A percentile compares a stretch with the other conserved stretches of the same genome.
Conservation (phyloP, 1,140 invertebrate genomes). For the Drosophila watanabei region DNA sequence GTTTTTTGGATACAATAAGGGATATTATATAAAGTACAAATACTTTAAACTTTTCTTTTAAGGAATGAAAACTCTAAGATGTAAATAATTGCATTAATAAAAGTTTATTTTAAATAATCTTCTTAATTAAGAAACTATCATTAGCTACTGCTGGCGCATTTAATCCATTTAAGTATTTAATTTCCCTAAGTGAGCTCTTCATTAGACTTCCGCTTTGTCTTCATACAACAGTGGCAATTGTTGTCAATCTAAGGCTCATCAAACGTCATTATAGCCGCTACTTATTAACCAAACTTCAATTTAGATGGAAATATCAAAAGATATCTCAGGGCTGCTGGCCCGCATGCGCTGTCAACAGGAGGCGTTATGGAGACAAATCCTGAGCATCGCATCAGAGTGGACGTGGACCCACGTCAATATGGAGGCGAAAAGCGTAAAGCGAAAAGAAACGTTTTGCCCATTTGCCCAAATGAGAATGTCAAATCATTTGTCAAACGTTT, state of each 20-base stretch:
- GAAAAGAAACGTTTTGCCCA: slow-evolving; percentile 42
- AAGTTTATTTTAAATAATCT: background rate
- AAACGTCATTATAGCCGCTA: slow-evolving; percentile 18
- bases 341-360: slow-evolving; percentile 74
- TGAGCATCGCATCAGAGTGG: slow-evolving; percentile 9
- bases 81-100: background rate
- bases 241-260: slow-evolving; percentile 64
- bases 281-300: slow-evolving; percentile 22
- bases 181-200: slow-evolving; percentile 18
- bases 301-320: slow-evolving; percentile 11
- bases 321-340: slow-evolving; percentile 26
- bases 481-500: slow-evolving; percentile 79
- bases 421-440: slow-evolving; percentile 39
- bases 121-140: background rate
- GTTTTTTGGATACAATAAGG: background rate
- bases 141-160: background rate
- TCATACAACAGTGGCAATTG: slow-evolving; percentile 52
- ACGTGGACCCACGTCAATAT: slow-evolving; percentile 31
- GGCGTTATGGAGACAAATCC: slow-evolving; percentile 42
- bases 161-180: slow-evolving; percentile 19
- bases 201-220: slow-evolving; percentile 40
- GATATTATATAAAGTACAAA: background rate
- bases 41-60: background rate
- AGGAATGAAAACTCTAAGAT: no score
- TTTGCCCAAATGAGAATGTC: slow-evolving; percentile 76